These are phyloP conservation scores for Popillia japonica DNA, from an alignment of 1,140 invertebrate species.

Conservation along the genomic window DNA sequence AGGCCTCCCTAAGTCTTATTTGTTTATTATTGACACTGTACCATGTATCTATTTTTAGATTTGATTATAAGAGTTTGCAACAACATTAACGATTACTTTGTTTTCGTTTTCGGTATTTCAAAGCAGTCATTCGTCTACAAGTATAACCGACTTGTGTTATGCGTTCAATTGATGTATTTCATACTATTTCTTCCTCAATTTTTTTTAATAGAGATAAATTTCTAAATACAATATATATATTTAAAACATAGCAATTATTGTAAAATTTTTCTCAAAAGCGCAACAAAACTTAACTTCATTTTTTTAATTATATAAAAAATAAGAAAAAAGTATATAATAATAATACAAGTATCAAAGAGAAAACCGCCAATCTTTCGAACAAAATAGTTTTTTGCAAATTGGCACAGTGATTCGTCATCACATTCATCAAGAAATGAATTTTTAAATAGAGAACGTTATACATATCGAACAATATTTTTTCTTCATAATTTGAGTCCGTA, in stretches of 20 bases:
- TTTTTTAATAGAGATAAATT: conserved; percentile 22
- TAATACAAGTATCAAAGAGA: background rate
- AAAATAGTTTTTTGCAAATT: no score
- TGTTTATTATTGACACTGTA: conserved; percentile 50
- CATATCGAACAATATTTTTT: background rate
- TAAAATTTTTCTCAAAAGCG: background rate
- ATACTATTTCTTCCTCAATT: background rate
- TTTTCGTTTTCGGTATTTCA: conserved; percentile 6
- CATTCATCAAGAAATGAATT: background rate
- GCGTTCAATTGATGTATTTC: background rate
- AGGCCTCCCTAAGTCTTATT: conserved; percentile 58
- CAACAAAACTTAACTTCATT: conserved; percentile 7
- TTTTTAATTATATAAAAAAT: background rate
- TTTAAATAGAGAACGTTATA: conserved; percentile 7
- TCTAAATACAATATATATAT: conserved; percentile 15
- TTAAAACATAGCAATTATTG: conserved; percentile 7
- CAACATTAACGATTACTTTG: background rate
- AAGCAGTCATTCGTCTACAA: conserved; percentile 42
- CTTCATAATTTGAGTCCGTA: conserved; percentile 34
- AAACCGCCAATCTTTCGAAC: background rate
- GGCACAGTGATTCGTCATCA: conserved; percentile 25
- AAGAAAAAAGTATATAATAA: background rate
- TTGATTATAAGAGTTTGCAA: conserved; percentile 39
- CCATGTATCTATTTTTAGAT: conserved; percentile 38
- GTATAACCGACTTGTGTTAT: conserved; percentile 33